Conservation (phyloP, 1,140 invertebrate species). For the Drosophila pandora region DNA sequence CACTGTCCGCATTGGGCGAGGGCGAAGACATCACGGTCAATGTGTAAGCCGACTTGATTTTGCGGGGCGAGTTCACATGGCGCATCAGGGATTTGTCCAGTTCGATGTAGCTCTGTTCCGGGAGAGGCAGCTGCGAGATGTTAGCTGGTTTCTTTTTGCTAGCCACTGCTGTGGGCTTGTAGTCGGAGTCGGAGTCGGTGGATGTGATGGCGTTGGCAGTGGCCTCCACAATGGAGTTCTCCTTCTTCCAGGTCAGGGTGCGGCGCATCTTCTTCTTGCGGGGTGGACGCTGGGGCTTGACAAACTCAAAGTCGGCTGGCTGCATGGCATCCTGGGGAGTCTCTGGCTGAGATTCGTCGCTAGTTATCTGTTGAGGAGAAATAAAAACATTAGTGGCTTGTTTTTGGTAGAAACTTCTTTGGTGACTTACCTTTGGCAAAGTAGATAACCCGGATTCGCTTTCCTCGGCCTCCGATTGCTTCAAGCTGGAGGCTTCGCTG, state of each 20-base stretch:
- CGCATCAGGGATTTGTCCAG: constrained; percentile 66
- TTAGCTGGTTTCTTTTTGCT: constrained; percentile 49
- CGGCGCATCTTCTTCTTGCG: constrained; percentile 82
- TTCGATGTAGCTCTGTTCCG: constrained; percentile 66
- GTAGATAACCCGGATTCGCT: constrained; percentile 74
- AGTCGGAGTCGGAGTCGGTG: constrained; percentile 74
- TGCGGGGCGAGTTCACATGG: constrained; percentile 67
- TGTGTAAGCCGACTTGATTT: constrained; percentile 72
- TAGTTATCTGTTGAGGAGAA: constrained; percentile 55
- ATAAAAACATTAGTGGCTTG: not conserved
- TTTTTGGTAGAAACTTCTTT: not conserved
- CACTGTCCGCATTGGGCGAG: constrained; percentile 70
- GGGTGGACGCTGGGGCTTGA: constrained; percentile 62
- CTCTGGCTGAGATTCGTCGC: constrained; percentile 74
- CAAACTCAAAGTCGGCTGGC: constrained; percentile 53
- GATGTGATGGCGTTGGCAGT: constrained; percentile 57
- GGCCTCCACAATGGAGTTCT: constrained; percentile 73
- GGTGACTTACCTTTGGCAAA: constrained; percentile 68
- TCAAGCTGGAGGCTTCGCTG: constrained; percentile 58
- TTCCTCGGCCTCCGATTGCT: constrained; percentile 72
- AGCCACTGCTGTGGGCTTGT: constrained; percentile 18
- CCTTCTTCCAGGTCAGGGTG: constrained; percentile 77
- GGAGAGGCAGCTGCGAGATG: not conserved
- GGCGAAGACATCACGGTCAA: constrained; percentile 71
- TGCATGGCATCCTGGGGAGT: constrained; percentile 13